A percentile compares a stretch with the other conserved stretches of the same genome.
These are phyloP conservation scores for Xyliphius kryptos DNA, from an alignment of 2,113 vertebrate genomes.

Conservation along the genomic window DNA sequence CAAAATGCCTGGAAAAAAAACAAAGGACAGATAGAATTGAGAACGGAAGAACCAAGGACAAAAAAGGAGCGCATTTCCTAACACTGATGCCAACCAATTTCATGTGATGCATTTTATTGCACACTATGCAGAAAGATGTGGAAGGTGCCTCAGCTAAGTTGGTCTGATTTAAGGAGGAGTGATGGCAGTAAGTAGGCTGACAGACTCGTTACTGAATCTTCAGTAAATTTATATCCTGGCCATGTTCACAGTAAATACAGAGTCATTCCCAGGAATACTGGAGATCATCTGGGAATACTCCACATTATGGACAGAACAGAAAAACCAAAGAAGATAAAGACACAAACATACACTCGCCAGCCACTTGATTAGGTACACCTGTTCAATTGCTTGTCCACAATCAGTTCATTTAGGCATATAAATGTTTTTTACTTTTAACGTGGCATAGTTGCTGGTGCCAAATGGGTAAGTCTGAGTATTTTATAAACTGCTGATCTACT, in stretches of 20 bases:
- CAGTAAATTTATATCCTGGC: neutral
- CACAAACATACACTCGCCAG: no score
- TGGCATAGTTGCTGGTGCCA: no score
- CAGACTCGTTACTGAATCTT: neutral
- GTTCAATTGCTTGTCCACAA: no score
- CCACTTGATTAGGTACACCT: no score
- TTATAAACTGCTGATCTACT: no score
- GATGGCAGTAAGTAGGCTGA: neutral
- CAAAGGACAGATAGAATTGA: neutral
- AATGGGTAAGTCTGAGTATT: no score
- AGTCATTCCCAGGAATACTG: neutral
- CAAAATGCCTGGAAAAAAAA: neutral
- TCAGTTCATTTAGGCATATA: no score
- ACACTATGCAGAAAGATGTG: neutral
- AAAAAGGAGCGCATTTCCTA: neutral
- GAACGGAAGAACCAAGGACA: neutral
- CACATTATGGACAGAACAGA: neutral
- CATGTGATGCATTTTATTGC: neutral
- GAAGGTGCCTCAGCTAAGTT: neutral
- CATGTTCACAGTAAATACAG: neutral
- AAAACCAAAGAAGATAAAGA: constrained; percentile 1
- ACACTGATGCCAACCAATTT: neutral
- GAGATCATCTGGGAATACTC: neutral
- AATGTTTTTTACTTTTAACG: no score
- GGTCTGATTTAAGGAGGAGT: neutral